Evolutionary conservation across 2,113 vertebrate genomes (phyloP).

Genomic region (Platycercus adscitus): DNA sequence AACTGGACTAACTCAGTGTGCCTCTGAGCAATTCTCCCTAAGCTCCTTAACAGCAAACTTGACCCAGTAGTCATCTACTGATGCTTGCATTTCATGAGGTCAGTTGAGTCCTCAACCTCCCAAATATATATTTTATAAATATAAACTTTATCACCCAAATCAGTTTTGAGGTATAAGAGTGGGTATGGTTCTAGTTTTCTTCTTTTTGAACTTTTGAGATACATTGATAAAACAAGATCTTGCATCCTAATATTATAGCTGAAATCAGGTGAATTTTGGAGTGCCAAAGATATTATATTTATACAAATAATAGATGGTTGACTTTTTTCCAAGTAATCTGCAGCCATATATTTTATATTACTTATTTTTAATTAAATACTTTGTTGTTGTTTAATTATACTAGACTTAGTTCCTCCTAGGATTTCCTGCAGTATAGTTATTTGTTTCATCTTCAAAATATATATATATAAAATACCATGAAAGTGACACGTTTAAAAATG

Average conservation of each 20-base stretch:
- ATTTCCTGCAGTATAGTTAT: not conserved
- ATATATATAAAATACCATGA: not conserved
- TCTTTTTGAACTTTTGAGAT: not conserved
- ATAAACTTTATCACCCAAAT: not conserved
- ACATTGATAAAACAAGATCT: not conserved
- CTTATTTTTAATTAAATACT: not conserved
- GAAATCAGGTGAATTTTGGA: not conserved
- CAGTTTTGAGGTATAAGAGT: not conserved
- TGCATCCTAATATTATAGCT: not conserved
- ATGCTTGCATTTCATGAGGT: not conserved
- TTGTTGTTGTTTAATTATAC: not conserved
- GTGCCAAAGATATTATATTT: not conserved
- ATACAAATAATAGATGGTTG: not conserved
- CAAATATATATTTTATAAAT: not conserved
- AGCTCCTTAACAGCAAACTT: not conserved
- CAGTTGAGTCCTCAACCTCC: not conserved
- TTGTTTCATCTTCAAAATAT: not conserved
- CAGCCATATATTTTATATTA: not conserved
- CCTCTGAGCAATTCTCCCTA: accelerated
- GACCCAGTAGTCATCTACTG: not conserved
- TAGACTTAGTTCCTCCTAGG: not conserved
- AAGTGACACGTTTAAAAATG: not conserved
- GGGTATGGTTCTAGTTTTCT: not conserved
- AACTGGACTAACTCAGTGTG: not conserved
- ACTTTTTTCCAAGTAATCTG: not conserved